These are phyloP conservation scores for Meda fulgida DNA, from an alignment of 2,797 vertebrate genomes.

Conservation along the genomic window DNA sequence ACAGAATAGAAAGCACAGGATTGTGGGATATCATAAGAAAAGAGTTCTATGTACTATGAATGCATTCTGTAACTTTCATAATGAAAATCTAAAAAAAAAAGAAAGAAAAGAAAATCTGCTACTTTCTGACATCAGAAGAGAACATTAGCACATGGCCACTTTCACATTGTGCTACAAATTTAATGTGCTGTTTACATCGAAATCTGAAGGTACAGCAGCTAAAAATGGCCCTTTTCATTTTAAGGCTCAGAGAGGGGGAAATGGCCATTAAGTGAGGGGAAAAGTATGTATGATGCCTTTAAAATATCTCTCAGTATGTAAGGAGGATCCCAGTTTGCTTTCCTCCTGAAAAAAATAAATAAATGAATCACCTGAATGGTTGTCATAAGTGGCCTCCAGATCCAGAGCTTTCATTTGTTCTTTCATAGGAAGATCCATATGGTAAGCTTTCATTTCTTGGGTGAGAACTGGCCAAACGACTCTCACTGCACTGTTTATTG, in stretches of 20 bases:
- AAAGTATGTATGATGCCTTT: background rate
- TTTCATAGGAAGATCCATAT: slow-evolving; percentile 14
- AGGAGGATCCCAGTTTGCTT: background rate
- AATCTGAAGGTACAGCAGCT: background rate
- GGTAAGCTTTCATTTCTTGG: slow-evolving; percentile 3
- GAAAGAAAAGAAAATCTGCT: too few relatives aligned
- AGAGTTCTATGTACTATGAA: background rate
- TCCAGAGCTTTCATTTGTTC: background rate
- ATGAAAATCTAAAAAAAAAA: too few relatives aligned
- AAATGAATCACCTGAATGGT: slow-evolving; percentile 17
- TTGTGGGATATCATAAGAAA: too few relatives aligned
- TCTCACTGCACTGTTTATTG: slow-evolving; percentile 26
- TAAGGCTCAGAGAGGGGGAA: background rate
- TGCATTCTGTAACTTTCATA: background rate
- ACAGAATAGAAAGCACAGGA: too few relatives aligned
- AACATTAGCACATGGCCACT: background rate
- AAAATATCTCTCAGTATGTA: background rate
- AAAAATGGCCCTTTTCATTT: background rate
- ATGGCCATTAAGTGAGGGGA: background rate
- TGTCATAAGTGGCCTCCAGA: background rate
- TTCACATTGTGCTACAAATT: background rate
- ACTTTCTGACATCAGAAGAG: background rate
- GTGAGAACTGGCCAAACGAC: slow-evolving; percentile 13
- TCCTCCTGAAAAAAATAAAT: background rate
- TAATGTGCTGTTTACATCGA: background rate